phyloP scores from a whole-genome alignment of 2,888 invertebrate genomes.

The Catocala sponsa region DNA sequence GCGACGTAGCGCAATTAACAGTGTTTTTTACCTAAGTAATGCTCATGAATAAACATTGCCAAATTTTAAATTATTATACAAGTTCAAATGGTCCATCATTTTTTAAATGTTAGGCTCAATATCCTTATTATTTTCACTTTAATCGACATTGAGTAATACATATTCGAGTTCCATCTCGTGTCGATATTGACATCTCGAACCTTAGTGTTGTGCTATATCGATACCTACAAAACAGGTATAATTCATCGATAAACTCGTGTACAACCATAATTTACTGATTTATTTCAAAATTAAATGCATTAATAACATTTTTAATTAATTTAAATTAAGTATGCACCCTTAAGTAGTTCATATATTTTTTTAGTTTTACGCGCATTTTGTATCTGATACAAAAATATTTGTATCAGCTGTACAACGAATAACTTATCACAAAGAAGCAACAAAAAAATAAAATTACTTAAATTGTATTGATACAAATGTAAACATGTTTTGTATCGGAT shows the following conservation, averaged over 20 bases:
- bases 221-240: conserved; percentile 20
- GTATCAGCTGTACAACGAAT: too few relatives aligned
- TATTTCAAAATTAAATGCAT: conserved; percentile 34
- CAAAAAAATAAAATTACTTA: conserved; percentile 11
- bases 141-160: conserved; percentile 23
- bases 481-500: conserved; percentile 23
- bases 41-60: conserved; percentile 30
- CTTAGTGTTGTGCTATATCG: conserved; percentile 9
- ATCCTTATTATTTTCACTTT: conserved; percentile 4
- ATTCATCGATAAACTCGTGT: neutral
- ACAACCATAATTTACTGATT: conserved; percentile 15
- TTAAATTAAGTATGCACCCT: conserved; percentile 18
- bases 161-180: neutral
- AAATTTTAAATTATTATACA: conserved; percentile 9
- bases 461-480: conserved; percentile 25
- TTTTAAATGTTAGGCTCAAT: conserved; percentile 40
- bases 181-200: neutral
- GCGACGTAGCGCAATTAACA: too few relatives aligned
- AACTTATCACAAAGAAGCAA: too few relatives aligned
- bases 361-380: conserved; percentile 11
- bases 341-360: conserved; percentile 1
- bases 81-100: conserved; percentile 31
- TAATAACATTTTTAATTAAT: conserved; percentile 6
- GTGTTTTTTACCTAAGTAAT: too few relatives aligned
- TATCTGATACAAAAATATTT: conserved; percentile 14